Base-by-base conservation (phyloP, 2,888 invertebrate genomes). In the Endotricha flammealis region DNA sequence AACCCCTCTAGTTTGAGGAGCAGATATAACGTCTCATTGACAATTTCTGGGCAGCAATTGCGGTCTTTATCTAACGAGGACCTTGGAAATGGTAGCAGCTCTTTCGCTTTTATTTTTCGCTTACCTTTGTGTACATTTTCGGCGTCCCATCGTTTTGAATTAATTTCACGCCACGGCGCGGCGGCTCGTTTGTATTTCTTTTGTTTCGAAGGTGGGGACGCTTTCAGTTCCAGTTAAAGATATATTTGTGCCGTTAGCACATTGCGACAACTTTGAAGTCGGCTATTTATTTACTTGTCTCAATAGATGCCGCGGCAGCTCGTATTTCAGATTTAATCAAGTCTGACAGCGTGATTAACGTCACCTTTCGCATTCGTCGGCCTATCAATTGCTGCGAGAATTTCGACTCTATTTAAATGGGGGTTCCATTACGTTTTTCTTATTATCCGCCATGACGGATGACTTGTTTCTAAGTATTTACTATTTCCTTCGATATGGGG, bases 261-360 rank as follows among this genome's bases (percentile, higher is more conserved):
- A 65, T 71, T 76, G 73, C 74, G 74, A 72, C 74, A 73, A 75
- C 69, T 74, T 70, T 65, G 72, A 74, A 72, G 65, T 62, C 54
- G 52, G 70, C 77, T 74, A 81, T 81, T 81, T 78, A 76, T 81
- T 75, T 67, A 57, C 69, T 73, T 74, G 73, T 67, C 72, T 70
- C 74, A 73, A 77, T 79, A 72, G 76, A 70, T 64, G 71, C 64
- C 64, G 66, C 65, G 58, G 60, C 57, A 59, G 58, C 64, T 73
- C 76, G 71, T 75, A 76, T 78, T 79, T 75, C 69, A 79, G 78
- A 78, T 81, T 74, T 75, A 81, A 79, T 81, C 79, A 78, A 77
- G 66, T 64, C 65, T 72, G 77, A 71, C 75, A 71, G 73, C 51
- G 64, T 75, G 74, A 80, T 76, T 79, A 75, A 80, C 78, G 68